Evolutionary conservation across 2,113 vertebrate species (phyloP).

Genomic region (Apodemus sylvaticus): DNA sequence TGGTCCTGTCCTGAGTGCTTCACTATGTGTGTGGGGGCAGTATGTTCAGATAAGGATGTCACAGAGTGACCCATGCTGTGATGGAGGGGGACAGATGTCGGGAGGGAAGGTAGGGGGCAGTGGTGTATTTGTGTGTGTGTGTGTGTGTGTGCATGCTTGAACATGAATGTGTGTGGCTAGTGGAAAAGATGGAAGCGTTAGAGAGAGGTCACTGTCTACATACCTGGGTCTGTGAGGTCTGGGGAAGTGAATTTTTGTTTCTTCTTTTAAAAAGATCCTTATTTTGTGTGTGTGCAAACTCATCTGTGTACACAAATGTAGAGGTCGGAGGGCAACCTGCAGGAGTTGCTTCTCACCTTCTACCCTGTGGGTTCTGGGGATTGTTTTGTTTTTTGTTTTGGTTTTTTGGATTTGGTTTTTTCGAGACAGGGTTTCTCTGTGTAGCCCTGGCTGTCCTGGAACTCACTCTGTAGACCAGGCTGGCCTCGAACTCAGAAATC

Average conservation of each 20-base stretch:
- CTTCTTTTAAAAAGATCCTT: neutral
- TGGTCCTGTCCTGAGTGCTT: neutral
- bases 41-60: neutral
- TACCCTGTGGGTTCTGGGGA: neutral
- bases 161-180: neutral
- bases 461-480: too few relatives aligned
- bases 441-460: too few relatives aligned
- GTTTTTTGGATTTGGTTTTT: too few relatives aligned
- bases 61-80: neutral
- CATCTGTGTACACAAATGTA: too few relatives aligned
- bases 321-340: neutral
- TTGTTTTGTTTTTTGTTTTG: too few relatives aligned
- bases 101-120: neutral
- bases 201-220: neutral
- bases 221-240: neutral
- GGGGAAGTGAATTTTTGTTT: neutral
- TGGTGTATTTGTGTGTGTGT: neutral
- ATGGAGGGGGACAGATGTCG: neutral
- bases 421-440: too few relatives aligned
- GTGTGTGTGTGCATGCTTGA: neutral
- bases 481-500: too few relatives aligned
- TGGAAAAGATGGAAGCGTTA: neutral
- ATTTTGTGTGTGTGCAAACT: neutral
- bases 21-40: neutral
- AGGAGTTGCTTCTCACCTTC: neutral